Base-by-base conservation (phyloP, 2,797 vertebrate genomes). In the Macrochelys suwanniensis region DNA sequence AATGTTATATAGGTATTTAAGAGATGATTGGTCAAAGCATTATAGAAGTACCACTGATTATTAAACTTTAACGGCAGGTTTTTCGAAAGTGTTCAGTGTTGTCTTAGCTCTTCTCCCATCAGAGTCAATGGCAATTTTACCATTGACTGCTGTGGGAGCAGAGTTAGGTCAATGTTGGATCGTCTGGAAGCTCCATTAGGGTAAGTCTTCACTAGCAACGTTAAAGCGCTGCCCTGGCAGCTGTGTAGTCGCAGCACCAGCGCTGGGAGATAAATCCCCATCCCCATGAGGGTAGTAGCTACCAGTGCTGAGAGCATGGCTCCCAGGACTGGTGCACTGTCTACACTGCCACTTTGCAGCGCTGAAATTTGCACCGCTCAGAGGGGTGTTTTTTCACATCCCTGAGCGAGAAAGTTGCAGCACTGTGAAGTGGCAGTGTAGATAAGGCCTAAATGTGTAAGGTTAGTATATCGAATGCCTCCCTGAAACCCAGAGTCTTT, bases 401-500 rank as follows among this genome's bases (percentile, higher is more conserved):
- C 54, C 54, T 54, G 21, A 25, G 54, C 9, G 4, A 54, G 54
- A 23, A 54, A 25, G 54, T 25, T 54, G 54, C 54, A 54, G 54
- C 9, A 9, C 54, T 54, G 54, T 25, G 54, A 54, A 10, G 2
- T 54, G 54, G 54, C 54, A 13, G 12, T 31, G 28, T 59, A 13
- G 57, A 59, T 5, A 3, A 13, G 28, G 57, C 12, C 88, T 82
- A 93, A 90, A 92, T 91, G 51, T 84, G 82, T 82, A 81, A 90
- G 94, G 95, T 94, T 93, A 94, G 85, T 56, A 4, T 93, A 96
- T 91, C 93, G 89, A 95, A 94, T 2, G 0, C 91, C 95, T 94
- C 92, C 93, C 92, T 92, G 94, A 96, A 96, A 95, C 95, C 95
- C 94, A 96, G 89, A 91, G 91, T 95, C 57, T 45, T 19, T 82